A percentile compares a stretch with the other conserved stretches of the same genome.
Conservation (phyloP, 2,888 invertebrate species). For the Melanophora roralis region DNA sequence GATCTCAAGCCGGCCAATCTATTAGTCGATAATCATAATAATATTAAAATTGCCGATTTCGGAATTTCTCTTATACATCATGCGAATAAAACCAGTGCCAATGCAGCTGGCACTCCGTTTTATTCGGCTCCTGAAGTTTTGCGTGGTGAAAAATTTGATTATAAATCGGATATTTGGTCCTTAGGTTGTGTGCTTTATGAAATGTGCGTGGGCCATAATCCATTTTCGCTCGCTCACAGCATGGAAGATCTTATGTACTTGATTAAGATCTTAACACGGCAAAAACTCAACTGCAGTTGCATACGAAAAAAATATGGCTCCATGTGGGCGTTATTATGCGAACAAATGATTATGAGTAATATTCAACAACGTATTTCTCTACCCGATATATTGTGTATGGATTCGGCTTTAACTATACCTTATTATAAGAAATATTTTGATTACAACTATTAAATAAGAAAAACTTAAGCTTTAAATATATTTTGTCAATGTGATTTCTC, state of each 20-base stretch:
- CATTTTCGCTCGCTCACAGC: slow-evolving; percentile 66
- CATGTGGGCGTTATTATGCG: slow-evolving; percentile 70
- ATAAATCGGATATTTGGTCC: slow-evolving; percentile 86
- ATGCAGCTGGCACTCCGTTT: slow-evolving; percentile 81
- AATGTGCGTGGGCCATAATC: slow-evolving; percentile 75
- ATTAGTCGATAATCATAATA: slow-evolving; percentile 81
- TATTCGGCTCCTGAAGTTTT: slow-evolving; percentile 87
- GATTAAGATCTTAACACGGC: slow-evolving; percentile 63
- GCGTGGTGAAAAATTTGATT: slow-evolving; percentile 82
- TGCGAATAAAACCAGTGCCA: slow-evolving; percentile 65
- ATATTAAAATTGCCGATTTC: slow-evolving; percentile 85
- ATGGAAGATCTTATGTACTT: slow-evolving; percentile 65
- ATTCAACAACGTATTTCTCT: slow-evolving; percentile 69
- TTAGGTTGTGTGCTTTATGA: slow-evolving; percentile 85
- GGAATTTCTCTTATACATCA: slow-evolving; percentile 78
- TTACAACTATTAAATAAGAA: slow-evolving; percentile 67
- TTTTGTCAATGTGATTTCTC: too few relatives aligned
- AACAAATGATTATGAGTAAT: slow-evolving; percentile 71
- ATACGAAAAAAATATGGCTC: slow-evolving; percentile 66
- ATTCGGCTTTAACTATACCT: slow-evolving; percentile 67
- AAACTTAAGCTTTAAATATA: too few relatives aligned
- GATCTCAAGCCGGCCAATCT: slow-evolving; percentile 88
- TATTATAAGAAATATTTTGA: slow-evolving; percentile 73
- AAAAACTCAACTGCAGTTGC: slow-evolving; percentile 66
- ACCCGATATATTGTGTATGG: slow-evolving; percentile 67